phyloP scores from a whole-genome alignment of 2,113 vertebrate species.

The Octodon degus region DNA sequence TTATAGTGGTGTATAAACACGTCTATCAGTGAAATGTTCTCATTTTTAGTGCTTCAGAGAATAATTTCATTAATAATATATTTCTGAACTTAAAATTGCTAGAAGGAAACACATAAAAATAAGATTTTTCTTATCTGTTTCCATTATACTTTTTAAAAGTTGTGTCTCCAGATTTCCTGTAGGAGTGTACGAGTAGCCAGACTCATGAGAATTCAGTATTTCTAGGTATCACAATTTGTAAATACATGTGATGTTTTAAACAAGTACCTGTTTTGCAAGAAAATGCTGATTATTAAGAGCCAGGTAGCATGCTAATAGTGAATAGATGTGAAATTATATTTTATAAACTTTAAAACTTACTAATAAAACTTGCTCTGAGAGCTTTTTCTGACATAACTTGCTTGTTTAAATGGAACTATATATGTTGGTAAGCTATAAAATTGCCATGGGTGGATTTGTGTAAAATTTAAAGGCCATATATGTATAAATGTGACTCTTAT shows the following conservation, averaged over 20 bases:
- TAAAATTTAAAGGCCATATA: background rate
- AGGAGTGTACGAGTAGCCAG: background rate
- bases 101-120: background rate
- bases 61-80: background rate
- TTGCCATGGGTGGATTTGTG: background rate
- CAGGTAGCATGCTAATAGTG: background rate
- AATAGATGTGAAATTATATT: background rate
- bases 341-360: background rate
- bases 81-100: background rate
- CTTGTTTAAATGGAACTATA: background rate
- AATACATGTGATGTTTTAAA: background rate
- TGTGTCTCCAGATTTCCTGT: background rate
- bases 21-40: background rate
- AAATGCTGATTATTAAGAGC: background rate
- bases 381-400: background rate
- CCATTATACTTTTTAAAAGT: background rate
- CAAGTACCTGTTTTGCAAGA: background rate
- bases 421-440: background rate
- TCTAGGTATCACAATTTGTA: background rate
- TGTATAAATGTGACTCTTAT: constrained; percentile 58
- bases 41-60: background rate
- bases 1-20: background rate
- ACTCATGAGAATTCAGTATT: background rate
- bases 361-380: background rate
- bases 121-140: background rate